phyloP scores from a whole-genome alignment of 2,888 invertebrate genomes.

The Drosophila subquinaria region DNA sequence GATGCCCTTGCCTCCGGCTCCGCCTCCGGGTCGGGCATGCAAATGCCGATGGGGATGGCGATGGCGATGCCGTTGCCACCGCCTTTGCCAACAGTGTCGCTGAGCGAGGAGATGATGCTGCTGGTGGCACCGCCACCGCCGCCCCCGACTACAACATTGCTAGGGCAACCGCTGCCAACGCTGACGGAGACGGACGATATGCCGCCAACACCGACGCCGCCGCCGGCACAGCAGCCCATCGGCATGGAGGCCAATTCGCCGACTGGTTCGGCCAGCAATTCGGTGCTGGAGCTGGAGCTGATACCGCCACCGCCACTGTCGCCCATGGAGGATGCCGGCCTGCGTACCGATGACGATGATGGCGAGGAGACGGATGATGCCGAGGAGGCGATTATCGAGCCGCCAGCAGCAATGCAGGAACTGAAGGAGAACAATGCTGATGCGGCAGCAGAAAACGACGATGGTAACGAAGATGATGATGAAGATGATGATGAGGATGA shows the following conservation, averaged over 20 bases:
- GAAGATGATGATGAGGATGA: slow-evolving; percentile 79
- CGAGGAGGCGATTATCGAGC: slow-evolving; percentile 58
- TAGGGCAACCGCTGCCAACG: slow-evolving; percentile 77
- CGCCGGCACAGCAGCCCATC: slow-evolving; percentile 28
- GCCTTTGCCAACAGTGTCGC: slow-evolving; percentile 57
- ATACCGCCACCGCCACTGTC: slow-evolving; percentile 80
- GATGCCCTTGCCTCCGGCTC: slow-evolving; percentile 45
- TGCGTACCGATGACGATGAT: slow-evolving; percentile 61
- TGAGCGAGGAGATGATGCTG: slow-evolving; percentile 65
- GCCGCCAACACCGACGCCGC: slow-evolving; percentile 81
- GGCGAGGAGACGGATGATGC: slow-evolving; percentile 69
- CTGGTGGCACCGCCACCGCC: slow-evolving; percentile 69
- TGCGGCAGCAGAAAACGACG: slow-evolving; percentile 38
- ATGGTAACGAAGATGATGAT: slow-evolving; percentile 58
- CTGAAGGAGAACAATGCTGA: slow-evolving; percentile 55
- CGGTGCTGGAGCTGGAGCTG: slow-evolving; percentile 79
- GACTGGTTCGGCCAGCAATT: slow-evolving; percentile 69
- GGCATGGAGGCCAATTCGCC: slow-evolving; percentile 58
- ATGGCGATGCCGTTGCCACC: slow-evolving; percentile 48
- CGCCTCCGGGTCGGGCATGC: slow-evolving; percentile 27
- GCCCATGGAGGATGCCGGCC: slow-evolving; percentile 64
- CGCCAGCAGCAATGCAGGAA: slow-evolving; percentile 36
- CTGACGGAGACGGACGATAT: slow-evolving; percentile 82
- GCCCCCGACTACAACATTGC: slow-evolving; percentile 57
- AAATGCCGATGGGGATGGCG: slow-evolving; percentile 14